These are phyloP conservation scores for Panzeria rudis DNA, from an alignment of 2,888 invertebrate genomes.

Conservation along the genomic window DNA sequence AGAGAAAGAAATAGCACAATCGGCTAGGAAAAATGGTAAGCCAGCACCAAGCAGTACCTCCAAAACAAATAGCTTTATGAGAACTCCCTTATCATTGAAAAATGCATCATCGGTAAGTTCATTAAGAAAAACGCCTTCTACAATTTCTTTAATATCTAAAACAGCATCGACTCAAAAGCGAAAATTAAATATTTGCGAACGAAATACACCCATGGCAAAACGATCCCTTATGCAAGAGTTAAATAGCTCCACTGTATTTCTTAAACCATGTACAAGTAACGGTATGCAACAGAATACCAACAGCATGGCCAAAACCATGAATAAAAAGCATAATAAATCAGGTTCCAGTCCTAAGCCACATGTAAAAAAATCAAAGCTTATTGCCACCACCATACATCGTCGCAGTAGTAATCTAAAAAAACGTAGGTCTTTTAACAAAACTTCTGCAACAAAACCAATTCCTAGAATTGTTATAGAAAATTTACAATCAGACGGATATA, in stretches of 20 bases:
- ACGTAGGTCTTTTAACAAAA: constrained; percentile 72
- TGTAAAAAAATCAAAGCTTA: constrained; percentile 76
- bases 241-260: constrained; percentile 76
- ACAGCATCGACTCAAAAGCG: constrained; percentile 76
- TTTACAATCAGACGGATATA: constrained; percentile 48
- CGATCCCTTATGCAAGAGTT: constrained; percentile 78
- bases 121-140: constrained; percentile 78
- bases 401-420: constrained; percentile 76
- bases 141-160: constrained; percentile 56
- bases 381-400: constrained; percentile 78
- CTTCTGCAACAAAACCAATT: background rate
- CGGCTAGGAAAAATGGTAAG: constrained; percentile 83
- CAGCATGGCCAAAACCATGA: background rate
- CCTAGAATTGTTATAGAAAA: constrained; percentile 68
- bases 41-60: constrained; percentile 44
- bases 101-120: constrained; percentile 74
- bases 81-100: constrained; percentile 78
- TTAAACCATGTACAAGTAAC: constrained; percentile 66
- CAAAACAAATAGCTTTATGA: constrained; percentile 57
- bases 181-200: constrained; percentile 73
- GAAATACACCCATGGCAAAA: constrained; percentile 77
- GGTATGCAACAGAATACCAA: background rate
- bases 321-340: constrained; percentile 52
- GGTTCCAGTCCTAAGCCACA: constrained; percentile 75
- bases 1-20: constrained; percentile 81